These are phyloP conservation scores for Drosophila bocki DNA, from an alignment of 1,140 invertebrate species.

Conservation along the genomic window DNA sequence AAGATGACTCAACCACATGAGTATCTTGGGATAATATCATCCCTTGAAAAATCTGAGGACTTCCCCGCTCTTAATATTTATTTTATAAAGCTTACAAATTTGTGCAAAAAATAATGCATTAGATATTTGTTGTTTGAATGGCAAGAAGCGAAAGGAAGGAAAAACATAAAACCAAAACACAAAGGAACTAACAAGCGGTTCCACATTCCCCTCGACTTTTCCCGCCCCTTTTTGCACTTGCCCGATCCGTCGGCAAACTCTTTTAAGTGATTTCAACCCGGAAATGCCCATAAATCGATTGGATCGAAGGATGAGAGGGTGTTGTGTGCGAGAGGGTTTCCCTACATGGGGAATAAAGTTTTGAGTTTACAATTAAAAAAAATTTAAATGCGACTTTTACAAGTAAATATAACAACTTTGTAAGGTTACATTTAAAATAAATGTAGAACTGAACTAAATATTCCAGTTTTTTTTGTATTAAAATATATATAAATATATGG, in stretches of 20 bases:
- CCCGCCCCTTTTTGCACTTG: neutral
- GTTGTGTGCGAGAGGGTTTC: conserved; percentile 9
- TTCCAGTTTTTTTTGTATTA: neutral
- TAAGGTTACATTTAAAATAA: neutral
- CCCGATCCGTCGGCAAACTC: conserved; percentile 34
- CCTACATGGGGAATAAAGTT: conserved; percentile 4
- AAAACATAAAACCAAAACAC: conserved; percentile 58
- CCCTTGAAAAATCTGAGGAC: conserved; percentile 45
- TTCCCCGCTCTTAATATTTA: conserved; percentile 55
- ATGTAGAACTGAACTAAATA: neutral
- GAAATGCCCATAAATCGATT: conserved; percentile 82
- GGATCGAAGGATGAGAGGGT: conserved; percentile 12
- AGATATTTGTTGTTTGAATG: conserved; percentile 11
- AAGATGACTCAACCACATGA: conserved; percentile 24
- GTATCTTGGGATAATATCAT: conserved; percentile 38
- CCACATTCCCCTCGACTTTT: conserved; percentile 13
- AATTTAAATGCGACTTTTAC: too few relatives aligned
- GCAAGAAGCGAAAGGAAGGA: conserved; percentile 31
- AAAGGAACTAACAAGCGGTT: conserved; percentile 69
- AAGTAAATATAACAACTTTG: neutral
- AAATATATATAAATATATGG: too few relatives aligned
- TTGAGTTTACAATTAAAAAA: neutral
- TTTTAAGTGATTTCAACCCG: conserved; percentile 82
- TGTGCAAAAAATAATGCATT: conserved; percentile 62
- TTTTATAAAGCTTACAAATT: conserved; percentile 80